A percentile compares a stretch with the other conserved stretches of the same genome.
Evolutionary conservation across 2,113 vertebrate genomes (phyloP).

Genomic region (Pycnonotus jocosus): DNA sequence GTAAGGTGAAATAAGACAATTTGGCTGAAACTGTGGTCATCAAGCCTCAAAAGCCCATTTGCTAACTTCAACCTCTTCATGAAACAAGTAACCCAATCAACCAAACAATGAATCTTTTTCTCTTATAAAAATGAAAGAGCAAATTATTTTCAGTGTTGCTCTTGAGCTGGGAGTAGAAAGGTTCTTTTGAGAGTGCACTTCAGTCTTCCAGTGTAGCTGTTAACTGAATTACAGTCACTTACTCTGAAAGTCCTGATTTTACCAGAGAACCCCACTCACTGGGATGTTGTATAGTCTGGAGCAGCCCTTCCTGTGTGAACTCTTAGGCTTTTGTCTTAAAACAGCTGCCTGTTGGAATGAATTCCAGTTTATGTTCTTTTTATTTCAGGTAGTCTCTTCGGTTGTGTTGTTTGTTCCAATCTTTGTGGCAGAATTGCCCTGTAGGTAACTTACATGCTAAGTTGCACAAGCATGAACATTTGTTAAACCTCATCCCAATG

Average conservation of each 20-base stretch:
- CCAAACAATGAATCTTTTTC: neutral
- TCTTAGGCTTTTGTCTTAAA: neutral
- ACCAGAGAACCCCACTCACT: neutral
- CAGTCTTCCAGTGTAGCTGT: neutral
- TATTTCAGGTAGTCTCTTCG: neutral
- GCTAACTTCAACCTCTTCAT: neutral
- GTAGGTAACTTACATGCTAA: neutral
- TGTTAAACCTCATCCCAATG: neutral
- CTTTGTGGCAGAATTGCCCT: neutral
- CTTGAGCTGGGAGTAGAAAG: neutral
- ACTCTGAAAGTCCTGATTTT: neutral
- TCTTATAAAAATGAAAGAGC: neutral
- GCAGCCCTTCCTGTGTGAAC: neutral
- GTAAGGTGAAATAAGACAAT: neutral
- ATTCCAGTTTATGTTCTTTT: neutral
- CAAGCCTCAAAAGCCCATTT: neutral
- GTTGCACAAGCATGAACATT: neutral
- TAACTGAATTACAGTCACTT: neutral
- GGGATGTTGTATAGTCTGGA: neutral
- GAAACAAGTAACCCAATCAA: neutral
- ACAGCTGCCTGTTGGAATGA: neutral
- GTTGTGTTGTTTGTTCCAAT: neutral
- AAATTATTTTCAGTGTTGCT: neutral
- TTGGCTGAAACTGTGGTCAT: neutral
- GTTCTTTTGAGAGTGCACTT: neutral